A percentile compares a stretch with the other conserved stretches of the same genome.
Evolutionary conservation across 2,797 vertebrate species (phyloP).

Genomic region (Argyrosomus regius): DNA sequence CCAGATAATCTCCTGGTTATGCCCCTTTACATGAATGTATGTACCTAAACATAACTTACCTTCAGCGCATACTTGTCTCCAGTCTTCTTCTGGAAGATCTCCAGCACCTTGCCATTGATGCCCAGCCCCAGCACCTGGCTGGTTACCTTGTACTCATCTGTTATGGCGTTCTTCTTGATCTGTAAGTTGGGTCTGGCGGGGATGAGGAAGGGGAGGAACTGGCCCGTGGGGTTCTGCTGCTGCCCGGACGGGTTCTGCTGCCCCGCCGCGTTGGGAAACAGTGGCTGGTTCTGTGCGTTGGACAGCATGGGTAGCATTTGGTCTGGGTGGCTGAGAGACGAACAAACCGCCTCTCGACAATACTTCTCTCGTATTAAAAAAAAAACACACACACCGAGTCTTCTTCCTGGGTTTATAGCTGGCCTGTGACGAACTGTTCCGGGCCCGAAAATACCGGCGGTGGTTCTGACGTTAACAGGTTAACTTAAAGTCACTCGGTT

Average conservation of each 20-base stretch:
- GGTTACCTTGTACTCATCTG: constrained; percentile 98
- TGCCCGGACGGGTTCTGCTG: constrained; percentile 75
- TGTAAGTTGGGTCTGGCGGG: constrained; percentile 85
- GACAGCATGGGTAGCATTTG: constrained; percentile 85
- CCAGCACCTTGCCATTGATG: constrained; percentile 97
- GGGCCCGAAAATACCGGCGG: constrained; percentile 29
- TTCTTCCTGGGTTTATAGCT: constrained; percentile 61
- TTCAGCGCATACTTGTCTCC: constrained; percentile 95
- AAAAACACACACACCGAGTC: constrained; percentile 16
- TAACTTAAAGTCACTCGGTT: constrained; percentile 58
- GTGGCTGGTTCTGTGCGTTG: constrained; percentile 88
- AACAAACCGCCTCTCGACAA: constrained; percentile 55
- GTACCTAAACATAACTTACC: constrained; percentile 76
- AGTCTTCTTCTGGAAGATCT: constrained; percentile 93
- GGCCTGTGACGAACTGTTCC: constrained; percentile 37
- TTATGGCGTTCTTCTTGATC: constrained; percentile 95
- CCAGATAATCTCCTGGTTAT: background rate
- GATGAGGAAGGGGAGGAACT: constrained; percentile 83
- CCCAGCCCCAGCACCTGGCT: constrained; percentile 95
- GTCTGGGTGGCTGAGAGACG: constrained; percentile 25
- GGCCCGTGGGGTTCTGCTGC: constrained; percentile 77
- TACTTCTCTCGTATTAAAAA: constrained; percentile 8
- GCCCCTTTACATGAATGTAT: no score
- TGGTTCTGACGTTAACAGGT: constrained; percentile 36
- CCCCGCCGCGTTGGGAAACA: constrained; percentile 85